phyloP scores from a whole-genome alignment of 2,113 vertebrate genomes.

The Scomber colias region DNA sequence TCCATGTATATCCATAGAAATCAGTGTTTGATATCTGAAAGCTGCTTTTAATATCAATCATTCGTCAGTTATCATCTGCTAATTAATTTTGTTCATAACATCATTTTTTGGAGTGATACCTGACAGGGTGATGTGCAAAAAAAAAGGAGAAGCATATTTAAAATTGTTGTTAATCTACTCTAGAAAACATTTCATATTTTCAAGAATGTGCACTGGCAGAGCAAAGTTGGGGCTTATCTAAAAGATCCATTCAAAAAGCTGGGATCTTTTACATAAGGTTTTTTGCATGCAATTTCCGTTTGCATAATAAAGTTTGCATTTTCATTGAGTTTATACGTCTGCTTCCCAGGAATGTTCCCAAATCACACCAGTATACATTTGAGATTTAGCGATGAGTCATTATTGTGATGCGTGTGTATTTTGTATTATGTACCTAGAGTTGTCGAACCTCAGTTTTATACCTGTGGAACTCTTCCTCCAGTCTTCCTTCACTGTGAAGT shows the following conservation, averaged over 20 bases:
- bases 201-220: conserved; percentile 1
- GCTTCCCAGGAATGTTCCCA: conserved; percentile 75
- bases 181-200: conserved; percentile 19
- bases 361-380: conserved; percentile 49
- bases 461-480: neutral
- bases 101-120: neutral
- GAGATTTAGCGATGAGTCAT: conserved; percentile 20
- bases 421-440: no score
- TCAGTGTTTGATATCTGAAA: no score
- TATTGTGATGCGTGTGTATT: neutral
- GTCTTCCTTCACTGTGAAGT: neutral
- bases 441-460: neutral
- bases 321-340: conserved; percentile 63
- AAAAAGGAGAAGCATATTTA: no score
- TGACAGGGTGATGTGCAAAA: neutral
- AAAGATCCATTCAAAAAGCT: conserved; percentile 74
- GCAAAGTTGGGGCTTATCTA: conserved; percentile 54
- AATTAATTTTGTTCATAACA: neutral
- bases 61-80: neutral
- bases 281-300: conserved; percentile 82
- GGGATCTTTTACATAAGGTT: conserved; percentile 76
- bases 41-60: no score
- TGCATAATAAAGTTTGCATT: conserved; percentile 73
- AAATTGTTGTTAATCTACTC: no score
- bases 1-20: no score